Conservation (phyloP, 2,888 invertebrate genomes). For the Microplitis deprimator region DNA sequence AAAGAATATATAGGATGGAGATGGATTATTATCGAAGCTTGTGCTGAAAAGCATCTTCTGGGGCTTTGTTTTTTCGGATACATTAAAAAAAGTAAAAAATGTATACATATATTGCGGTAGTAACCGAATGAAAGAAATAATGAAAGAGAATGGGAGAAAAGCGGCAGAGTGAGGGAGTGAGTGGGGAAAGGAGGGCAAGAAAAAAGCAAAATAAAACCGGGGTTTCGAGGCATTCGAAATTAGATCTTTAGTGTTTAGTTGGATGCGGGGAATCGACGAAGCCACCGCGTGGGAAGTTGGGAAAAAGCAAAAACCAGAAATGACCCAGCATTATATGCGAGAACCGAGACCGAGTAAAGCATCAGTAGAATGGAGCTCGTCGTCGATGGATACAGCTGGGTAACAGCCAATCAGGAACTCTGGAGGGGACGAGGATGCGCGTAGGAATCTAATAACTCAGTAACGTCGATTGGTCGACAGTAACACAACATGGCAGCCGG, state of each 20-base stretch:
- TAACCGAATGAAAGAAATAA: neutral
- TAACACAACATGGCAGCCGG: slow-evolving; percentile 51
- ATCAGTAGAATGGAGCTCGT: neutral
- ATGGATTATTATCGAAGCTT: neutral
- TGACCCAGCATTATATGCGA: slow-evolving; percentile 37
- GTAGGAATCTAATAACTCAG: slow-evolving; percentile 42
- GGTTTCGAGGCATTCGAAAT: slow-evolving; percentile 48
- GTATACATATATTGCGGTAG: neutral
- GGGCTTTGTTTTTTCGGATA: neutral
- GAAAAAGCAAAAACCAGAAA: slow-evolving; percentile 46
- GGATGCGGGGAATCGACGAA: slow-evolving; percentile 24
- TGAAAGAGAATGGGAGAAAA: slow-evolving; percentile 24
- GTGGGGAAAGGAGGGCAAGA: slow-evolving; percentile 20
- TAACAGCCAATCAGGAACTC: slow-evolving; percentile 22
- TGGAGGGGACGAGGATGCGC: slow-evolving; percentile 49
- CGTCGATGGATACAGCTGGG: slow-evolving; percentile 1
- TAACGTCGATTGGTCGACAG: slow-evolving; percentile 47
- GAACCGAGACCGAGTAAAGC: neutral
- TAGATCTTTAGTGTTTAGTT: slow-evolving; percentile 45
- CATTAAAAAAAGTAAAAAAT: neutral
- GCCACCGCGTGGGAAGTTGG: slow-evolving; percentile 48
- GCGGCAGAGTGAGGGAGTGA: no score
- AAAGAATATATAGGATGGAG: neutral
- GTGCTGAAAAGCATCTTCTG: neutral
- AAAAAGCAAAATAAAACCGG: slow-evolving; percentile 34